Base-by-base conservation (phyloP, 2,797 vertebrate species). In the Ceryle rudis region DNA sequence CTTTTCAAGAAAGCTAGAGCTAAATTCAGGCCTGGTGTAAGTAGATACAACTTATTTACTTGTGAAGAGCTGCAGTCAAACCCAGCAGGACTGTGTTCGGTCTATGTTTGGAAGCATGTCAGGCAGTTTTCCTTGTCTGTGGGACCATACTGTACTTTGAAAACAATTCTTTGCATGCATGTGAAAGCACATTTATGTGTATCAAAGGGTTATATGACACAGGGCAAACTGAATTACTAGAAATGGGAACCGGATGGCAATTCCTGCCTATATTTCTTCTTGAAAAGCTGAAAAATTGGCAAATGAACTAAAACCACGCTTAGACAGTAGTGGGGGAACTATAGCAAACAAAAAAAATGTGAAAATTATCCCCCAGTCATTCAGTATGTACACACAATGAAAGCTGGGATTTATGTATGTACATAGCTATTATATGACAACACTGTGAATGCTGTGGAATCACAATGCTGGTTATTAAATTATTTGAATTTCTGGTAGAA, bases 201-300 rank as follows among this genome's bases (percentile, higher is more conserved):
- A 95, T 93, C 80, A 86, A 95, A 93, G 88, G 33, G 29, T 25
- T 95, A 94, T 94, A 91, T 73, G 77, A 66, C 92, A 87, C 6
- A 62, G 73, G 58, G 51, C 66, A 92, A 95, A 79, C 81, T 44
- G 82, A 95, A 95, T 90, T 70, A 81, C 70, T 73, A 80, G 87
- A 95, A 96, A 95, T 96, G 85, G 89, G 84, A 96, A 96, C 80
- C 93, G 93, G 95, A 95, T 96, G 94, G 90, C 52, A 88, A 77
- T 61, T 94, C 55, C 44, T 93, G 87, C 44, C 37, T 89, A 7
- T 54, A 64, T 70, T 96, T 93, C 82, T 88, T 94, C 62, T 93
- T 89, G 91, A 91, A 81, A 96, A 86, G 85, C 37, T 80, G 60
- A 93, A 94, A 91, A 94, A 73, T 39, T 90, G 93, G 66, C 73